phyloP scores from a whole-genome alignment of 2,113 vertebrate species.

The Heteronetta atricapilla region DNA sequence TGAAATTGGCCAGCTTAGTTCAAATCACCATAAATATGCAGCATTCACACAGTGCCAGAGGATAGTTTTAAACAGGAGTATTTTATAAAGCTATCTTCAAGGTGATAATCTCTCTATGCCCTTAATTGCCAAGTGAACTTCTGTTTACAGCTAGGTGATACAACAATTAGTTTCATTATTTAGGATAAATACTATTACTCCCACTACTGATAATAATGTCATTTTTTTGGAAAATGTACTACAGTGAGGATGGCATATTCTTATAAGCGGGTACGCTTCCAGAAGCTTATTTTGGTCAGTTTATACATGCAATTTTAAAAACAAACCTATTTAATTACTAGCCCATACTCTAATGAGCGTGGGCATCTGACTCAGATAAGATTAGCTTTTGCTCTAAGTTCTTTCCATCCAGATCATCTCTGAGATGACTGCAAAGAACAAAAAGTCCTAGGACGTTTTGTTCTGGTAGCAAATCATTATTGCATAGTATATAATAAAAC shows the following conservation, averaged over 20 bases:
- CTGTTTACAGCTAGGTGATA: background rate
- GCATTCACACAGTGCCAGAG: background rate
- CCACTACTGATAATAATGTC: background rate
- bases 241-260: background rate
- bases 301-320: background rate
- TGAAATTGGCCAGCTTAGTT: background rate
- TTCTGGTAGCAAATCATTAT: background rate
- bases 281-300: background rate
- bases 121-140: background rate
- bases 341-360: background rate
- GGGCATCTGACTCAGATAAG: background rate
- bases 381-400: background rate
- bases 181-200: background rate
- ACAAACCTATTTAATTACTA: background rate
- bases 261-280: background rate
- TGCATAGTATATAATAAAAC: background rate
- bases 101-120: background rate
- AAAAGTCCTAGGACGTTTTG: background rate
- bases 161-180: background rate
- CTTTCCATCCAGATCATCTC: background rate
- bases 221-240: background rate
- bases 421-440: background rate
- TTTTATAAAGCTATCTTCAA: background rate
- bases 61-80: background rate
- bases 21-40: background rate